phyloP scores from a whole-genome alignment of 2,888 invertebrate genomes.

The Pristionchus mayeri region DNA sequence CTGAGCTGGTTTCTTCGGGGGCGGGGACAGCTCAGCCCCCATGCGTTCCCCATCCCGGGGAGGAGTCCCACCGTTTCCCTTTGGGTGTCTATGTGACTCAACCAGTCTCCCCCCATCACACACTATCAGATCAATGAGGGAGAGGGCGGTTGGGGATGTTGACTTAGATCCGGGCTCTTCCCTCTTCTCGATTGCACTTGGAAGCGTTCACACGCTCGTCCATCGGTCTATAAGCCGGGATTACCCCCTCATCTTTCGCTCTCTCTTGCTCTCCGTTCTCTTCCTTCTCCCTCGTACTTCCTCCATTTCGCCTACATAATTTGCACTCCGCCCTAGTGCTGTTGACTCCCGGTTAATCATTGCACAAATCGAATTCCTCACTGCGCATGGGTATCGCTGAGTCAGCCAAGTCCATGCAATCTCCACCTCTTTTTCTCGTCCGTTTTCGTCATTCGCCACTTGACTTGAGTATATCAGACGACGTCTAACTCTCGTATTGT shows the following conservation, averaged over 20 bases:
- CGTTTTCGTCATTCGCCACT: conserved; percentile 26
- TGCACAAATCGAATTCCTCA: conserved; percentile 12
- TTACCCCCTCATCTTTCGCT: neutral
- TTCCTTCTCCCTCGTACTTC: neutral
- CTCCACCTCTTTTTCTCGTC: neutral
- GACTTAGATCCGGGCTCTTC: conserved; percentile 28
- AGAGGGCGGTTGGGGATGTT: neutral
- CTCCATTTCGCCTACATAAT: neutral
- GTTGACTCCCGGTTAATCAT: conserved; percentile 18
- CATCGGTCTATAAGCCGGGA: neutral
- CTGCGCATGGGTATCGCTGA: neutral
- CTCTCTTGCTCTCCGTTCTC: neutral
- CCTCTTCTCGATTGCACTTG: neutral
- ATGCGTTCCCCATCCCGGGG: neutral
- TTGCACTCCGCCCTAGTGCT: neutral
- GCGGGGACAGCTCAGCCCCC: neutral
- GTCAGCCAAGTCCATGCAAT: conserved; percentile 12
- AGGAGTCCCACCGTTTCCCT: conserved; percentile 39
- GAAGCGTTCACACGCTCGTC: conserved; percentile 19
- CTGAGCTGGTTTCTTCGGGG: conserved; percentile 32
- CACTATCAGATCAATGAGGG: conserved; percentile 31
- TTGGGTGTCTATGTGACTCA: conserved; percentile 29
- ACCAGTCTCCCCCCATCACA: conserved; percentile 16
- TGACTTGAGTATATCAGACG: conserved; percentile 35
- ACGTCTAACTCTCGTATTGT: neutral